Percentiles rank a stretch among this genome's conserved stretches.
These are phyloP conservation scores for Galeopsomyia nigrocyanea DNA, from an alignment of 2,888 invertebrate species.

Conservation along the genomic window DNA sequence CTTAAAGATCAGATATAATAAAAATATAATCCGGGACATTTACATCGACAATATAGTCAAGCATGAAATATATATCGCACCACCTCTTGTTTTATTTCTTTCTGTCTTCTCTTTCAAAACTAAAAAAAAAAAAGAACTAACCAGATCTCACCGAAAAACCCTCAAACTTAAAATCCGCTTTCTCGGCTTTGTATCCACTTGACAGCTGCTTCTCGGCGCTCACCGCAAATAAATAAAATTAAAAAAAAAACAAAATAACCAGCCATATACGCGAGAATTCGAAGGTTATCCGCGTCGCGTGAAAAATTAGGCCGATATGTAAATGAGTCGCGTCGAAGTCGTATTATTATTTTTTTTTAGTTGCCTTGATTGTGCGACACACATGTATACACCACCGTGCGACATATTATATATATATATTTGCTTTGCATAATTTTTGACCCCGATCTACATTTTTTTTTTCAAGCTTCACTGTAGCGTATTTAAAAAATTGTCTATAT, in stretches of 20 bases:
- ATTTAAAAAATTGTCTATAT: constrained; percentile 27
- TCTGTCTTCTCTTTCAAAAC: no score
- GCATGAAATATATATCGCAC: neutral
- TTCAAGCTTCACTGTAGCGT: constrained; percentile 57
- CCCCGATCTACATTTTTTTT: constrained; percentile 50
- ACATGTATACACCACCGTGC: no score
- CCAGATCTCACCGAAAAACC: no score
- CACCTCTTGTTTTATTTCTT: no score
- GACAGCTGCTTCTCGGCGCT: constrained; percentile 25
- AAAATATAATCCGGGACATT: constrained; percentile 27
- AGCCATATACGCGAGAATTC: no score
- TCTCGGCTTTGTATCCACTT: constrained; percentile 27
- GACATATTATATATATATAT: constrained; percentile 46
- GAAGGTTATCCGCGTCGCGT: constrained; percentile 17
- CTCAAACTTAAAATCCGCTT: neutral
- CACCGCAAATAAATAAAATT: constrained; percentile 18
- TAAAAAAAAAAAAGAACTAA: no score
- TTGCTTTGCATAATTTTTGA: constrained; percentile 54
- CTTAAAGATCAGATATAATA: neutral
- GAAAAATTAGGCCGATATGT: constrained; percentile 26
- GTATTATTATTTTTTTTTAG: constrained; percentile 37
- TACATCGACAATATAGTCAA: constrained; percentile 1
- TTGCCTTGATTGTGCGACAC: constrained; percentile 53
- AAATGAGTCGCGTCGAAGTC: constrained; percentile 43
- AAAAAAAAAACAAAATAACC: neutral